These are phyloP conservation scores for Charanyca ferruginea DNA, from an alignment of 2,888 invertebrate species.

Conservation along the genomic window DNA sequence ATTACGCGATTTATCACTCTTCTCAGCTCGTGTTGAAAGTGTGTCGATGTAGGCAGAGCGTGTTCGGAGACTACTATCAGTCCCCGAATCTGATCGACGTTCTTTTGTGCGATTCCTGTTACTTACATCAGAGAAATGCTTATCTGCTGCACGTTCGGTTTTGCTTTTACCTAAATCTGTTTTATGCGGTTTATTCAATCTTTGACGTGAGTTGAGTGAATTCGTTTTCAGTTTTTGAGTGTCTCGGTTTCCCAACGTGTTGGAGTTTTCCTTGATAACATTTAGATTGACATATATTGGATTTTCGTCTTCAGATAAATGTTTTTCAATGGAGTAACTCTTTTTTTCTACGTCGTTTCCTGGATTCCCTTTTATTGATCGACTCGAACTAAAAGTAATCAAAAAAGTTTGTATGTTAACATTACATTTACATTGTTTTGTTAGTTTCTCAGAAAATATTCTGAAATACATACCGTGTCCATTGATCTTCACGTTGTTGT, in stretches of 20 bases:
- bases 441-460: slow-evolving; percentile 25
- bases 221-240: slow-evolving; percentile 35
- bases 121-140: slow-evolving; percentile 27
- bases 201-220: slow-evolving; percentile 34
- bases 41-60: slow-evolving; percentile 52
- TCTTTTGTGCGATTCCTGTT: slow-evolving; percentile 32
- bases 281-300: slow-evolving; percentile 74
- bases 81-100: slow-evolving; percentile 47
- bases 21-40: slow-evolving; percentile 44
- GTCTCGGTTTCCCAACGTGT: slow-evolving; percentile 21
- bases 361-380: slow-evolving; percentile 53
- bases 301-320: slow-evolving; percentile 62
- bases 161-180: slow-evolving; percentile 39
- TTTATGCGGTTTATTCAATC: slow-evolving; percentile 26
- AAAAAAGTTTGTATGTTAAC: slow-evolving; percentile 27
- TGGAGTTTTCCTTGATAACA: slow-evolving; percentile 48
- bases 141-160: slow-evolving; percentile 15
- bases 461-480: slow-evolving; percentile 63
- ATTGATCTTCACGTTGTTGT: slow-evolving; percentile 56
- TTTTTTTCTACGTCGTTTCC: slow-evolving; percentile 39
- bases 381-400: slow-evolving; percentile 58
- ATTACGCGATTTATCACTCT: slow-evolving; percentile 44
- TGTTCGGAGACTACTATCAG: slow-evolving; percentile 48
- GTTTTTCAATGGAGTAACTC: slow-evolving; percentile 33
- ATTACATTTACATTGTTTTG: slow-evolving; percentile 1